Conservation (phyloP, 1,140 invertebrate species). For the Drosophila biarmipes region DNA sequence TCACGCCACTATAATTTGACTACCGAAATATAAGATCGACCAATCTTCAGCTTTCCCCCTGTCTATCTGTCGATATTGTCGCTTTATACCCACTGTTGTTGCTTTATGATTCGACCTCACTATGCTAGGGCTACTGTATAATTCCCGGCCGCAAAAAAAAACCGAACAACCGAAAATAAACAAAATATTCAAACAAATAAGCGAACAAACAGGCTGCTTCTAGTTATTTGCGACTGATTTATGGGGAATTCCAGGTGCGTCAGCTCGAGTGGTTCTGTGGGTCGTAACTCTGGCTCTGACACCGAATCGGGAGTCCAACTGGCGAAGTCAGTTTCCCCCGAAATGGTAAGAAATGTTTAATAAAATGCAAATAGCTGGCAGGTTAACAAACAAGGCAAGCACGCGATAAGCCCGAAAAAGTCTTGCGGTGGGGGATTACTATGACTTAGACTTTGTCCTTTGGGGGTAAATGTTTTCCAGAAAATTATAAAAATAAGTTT, state of each 20-base stretch:
- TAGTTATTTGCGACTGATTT: conserved; percentile 80
- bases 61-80: conserved; percentile 25
- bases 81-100: background rate
- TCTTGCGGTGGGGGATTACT: conserved; percentile 7
- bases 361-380: conserved; percentile 52
- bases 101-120: conserved; percentile 26
- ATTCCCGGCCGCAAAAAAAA: conserved; percentile 38
- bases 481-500: background rate
- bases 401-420: conserved; percentile 11
- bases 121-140: conserved; percentile 72
- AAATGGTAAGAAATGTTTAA: conserved; percentile 46
- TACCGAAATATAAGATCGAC: conserved; percentile 32
- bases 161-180: conserved; percentile 41
- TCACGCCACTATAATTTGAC: conserved; percentile 41
- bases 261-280: conserved; percentile 41
- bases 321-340: conserved; percentile 44
- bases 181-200: conserved; percentile 66
- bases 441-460: background rate
- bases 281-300: conserved; percentile 17
- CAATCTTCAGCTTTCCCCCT: conserved; percentile 25
- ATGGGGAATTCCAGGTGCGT: conserved; percentile 82
- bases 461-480: background rate
- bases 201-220: conserved; percentile 70
- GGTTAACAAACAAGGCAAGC: conserved; percentile 44
- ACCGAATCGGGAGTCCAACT: conserved; percentile 41